Evolutionary conservation across 2,888 invertebrate genomes (phyloP).

Genomic region (Cyclophora albipunctata): DNA sequence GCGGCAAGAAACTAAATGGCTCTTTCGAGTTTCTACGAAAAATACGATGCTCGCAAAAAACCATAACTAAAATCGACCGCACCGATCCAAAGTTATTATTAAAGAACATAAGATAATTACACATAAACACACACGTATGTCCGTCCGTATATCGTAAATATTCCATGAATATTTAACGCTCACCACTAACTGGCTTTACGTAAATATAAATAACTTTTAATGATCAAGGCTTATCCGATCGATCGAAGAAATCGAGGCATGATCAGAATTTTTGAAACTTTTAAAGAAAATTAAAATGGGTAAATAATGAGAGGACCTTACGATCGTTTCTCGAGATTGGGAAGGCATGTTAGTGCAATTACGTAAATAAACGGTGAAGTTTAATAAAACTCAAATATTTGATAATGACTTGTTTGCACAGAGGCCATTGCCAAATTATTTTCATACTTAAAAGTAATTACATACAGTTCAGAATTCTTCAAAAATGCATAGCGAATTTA

Average conservation of each 20-base stretch:
- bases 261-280: slow-evolving; percentile 45
- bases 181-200: slow-evolving; percentile 46
- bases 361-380: slow-evolving; percentile 9
- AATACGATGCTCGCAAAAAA: slow-evolving; percentile 31
- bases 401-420: neutral
- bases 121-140: slow-evolving; percentile 15
- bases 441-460: no score
- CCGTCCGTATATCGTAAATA: slow-evolving; percentile 16
- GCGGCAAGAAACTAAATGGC: slow-evolving; percentile 31
- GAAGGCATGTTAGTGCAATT: slow-evolving; percentile 13
- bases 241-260: slow-evolving; percentile 46
- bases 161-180: slow-evolving; percentile 50
- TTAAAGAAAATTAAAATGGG: slow-evolving; percentile 22
- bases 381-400: slow-evolving; percentile 5
- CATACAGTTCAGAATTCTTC: no score
- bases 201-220: slow-evolving; percentile 54
- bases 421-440: no score
- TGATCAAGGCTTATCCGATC: slow-evolving; percentile 47
- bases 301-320: slow-evolving; percentile 26
- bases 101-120: slow-evolving; percentile 21
- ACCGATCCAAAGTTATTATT: slow-evolving; percentile 16
- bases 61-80: slow-evolving; percentile 24
- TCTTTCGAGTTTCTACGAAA: slow-evolving; percentile 48
- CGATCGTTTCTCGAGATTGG: slow-evolving; percentile 14
- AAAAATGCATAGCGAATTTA: no score